Base-by-base conservation (phyloP, 2,113 vertebrate genomes). In the Myotis yumanensis region DNA sequence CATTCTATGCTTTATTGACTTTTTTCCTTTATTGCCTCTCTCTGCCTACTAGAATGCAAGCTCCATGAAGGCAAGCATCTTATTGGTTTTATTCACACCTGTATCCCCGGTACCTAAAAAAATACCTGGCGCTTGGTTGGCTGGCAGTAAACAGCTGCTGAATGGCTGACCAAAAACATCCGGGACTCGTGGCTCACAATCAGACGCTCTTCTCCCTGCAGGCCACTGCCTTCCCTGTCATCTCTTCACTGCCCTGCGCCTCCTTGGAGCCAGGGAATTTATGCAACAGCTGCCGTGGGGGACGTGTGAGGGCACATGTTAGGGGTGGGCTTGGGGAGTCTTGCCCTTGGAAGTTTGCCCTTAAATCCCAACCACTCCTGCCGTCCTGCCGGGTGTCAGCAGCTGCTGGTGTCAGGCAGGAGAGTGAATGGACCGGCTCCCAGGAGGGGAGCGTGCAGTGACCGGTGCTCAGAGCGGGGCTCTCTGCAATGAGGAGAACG, bases 181-280 rank as follows among this genome's bases (percentile, higher is more conserved):
- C 0, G 0, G 90, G 52, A 80, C 35, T 69, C 28, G 2, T 0
- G 8, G 15, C 72, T 80, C 14, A 20, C 11, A 6, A 30, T 64
- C n/a, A 30, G 69, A 51, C n/a, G 16, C n/a, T 57, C 76, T 69
- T 23, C 9, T 57, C 18, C 37, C 46, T 18, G 14, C 11, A 57
- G 66, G 30, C 7, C 25, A 37, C 57, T 14, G 28, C 52, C 40
- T 57, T 35, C 87, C 35, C 52, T 28, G 28, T 12, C 51, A 14
- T 62, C 68, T 82, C 68, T 37, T 57, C 4, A 40, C 37, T 35
- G 57, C 15, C 28, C 7, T 8, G 14, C 7, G 52, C 43, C 46
- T 57, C 40, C 16, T 8, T 25, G 62, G 72, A 40, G 40, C 40
- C 79, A 82, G 77, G 77, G 75, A 43, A 71, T 89, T 86, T 84